A percentile compares a stretch with the other conserved stretches of the same genome.
These are phyloP conservation scores for Pelmatolapia mariae DNA, from an alignment of 2,113 vertebrate genomes.

Conservation along the genomic window DNA sequence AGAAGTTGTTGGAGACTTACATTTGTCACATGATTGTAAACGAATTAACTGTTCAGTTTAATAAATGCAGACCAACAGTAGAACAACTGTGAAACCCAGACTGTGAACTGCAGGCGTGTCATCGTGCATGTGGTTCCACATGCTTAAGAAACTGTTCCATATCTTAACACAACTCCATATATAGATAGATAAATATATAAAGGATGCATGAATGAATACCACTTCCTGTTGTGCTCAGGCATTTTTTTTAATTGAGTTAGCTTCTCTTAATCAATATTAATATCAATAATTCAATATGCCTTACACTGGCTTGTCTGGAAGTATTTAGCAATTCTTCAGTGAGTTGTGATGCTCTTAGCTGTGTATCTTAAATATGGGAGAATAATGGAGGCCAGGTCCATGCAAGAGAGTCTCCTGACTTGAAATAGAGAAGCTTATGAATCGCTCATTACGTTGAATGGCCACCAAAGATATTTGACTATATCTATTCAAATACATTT, in stretches of 20 bases:
- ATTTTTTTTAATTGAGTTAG: neutral
- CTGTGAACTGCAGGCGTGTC: neutral
- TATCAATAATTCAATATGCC: neutral
- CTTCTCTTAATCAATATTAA: neutral
- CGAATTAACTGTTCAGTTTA: neutral
- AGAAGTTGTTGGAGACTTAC: accelerated
- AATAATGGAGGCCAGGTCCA: accelerated
- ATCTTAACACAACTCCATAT: neutral
- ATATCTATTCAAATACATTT: neutral
- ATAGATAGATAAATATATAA: neutral
- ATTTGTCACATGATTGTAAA: neutral
- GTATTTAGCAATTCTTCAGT: neutral
- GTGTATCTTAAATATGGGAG: accelerated
- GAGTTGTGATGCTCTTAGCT: neutral
- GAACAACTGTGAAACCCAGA: neutral
- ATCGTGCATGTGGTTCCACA: neutral
- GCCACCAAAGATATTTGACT: neutral
- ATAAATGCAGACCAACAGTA: neutral
- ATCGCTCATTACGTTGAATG: neutral
- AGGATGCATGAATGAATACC: neutral
- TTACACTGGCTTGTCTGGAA: neutral
- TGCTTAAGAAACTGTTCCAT: neutral
- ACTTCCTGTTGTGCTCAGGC: neutral
- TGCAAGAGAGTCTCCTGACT: neutral
- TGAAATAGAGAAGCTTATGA: neutral